Conservation (phyloP, 2,888 invertebrate genomes). For the Hydrotaea diabolus region DNA sequence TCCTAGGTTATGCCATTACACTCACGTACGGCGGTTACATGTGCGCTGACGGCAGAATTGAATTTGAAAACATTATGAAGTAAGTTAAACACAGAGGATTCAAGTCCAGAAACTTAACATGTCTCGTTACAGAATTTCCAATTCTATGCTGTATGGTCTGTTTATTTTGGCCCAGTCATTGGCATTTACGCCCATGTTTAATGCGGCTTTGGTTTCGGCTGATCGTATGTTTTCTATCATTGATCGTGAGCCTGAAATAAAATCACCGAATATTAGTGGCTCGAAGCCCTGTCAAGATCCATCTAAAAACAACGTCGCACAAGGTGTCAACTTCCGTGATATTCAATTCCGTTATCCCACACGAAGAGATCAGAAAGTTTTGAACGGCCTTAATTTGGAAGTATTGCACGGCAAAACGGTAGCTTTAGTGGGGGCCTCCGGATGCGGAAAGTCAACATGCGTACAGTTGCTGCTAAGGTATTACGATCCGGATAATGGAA, state of each 20-base stretch:
- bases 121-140: conserved; percentile 80
- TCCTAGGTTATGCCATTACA: conserved; percentile 87
- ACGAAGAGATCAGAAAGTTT: conserved; percentile 87
- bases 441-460: conserved; percentile 91
- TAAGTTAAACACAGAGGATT: conserved; percentile 76
- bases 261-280: conserved; percentile 80
- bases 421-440: conserved; percentile 88
- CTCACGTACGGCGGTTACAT: conserved; percentile 88
- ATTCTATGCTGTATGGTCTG: conserved; percentile 88
- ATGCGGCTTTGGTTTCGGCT: conserved; percentile 86
- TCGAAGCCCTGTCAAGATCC: conserved; percentile 79
- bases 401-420: conserved; percentile 87
- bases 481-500: conserved; percentile 88
- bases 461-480: conserved; percentile 90
- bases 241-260: conserved; percentile 83
- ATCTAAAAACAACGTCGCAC: conserved; percentile 81
- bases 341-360: conserved; percentile 92
- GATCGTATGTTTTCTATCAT: conserved; percentile 86
- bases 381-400: conserved; percentile 86
- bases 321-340: conserved; percentile 83
- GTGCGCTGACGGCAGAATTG: conserved; percentile 84
- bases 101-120: conserved; percentile 68
- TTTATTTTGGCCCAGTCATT: conserved; percentile 91
- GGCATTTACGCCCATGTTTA: conserved; percentile 89
- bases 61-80: conserved; percentile 88